phyloP scores from a whole-genome alignment of 2,797 vertebrate species.

The Leptodactylus fallax region DNA sequence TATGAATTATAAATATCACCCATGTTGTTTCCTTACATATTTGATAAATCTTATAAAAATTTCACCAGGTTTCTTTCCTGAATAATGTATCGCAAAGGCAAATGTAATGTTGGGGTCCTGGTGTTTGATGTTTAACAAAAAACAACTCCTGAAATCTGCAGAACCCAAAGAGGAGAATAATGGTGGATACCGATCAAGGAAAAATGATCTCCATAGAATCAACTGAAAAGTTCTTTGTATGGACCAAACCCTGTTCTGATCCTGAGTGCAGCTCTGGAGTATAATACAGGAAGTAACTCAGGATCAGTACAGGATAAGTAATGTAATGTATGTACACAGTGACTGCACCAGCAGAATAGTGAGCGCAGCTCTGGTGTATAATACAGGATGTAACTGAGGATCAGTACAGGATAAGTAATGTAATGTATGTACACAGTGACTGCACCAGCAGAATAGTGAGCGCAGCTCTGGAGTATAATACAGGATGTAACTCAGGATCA shows the following conservation, averaged over 20 bases:
- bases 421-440: neutral
- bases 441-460: no score
- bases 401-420: neutral
- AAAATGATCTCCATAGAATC: no score
- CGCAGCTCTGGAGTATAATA: neutral
- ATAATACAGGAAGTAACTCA: no score
- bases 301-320: no score
- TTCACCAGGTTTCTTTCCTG: conserved; percentile 13
- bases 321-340: no score
- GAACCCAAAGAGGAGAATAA: neutral
- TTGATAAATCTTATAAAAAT: conserved; percentile 51
- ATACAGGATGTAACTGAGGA: no score
- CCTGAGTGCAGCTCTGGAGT: neutral
- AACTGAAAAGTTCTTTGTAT: no score
- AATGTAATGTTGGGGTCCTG: no score
- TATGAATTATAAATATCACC: conserved; percentile 36
- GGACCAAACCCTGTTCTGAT: neutral
- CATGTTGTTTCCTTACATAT: conserved; percentile 25
- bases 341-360: no score
- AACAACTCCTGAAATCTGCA: neutral
- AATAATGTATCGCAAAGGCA: conserved; percentile 33
- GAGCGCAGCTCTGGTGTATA: no score
- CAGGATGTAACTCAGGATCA: neutral
- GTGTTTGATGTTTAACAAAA: neutral
- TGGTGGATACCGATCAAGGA: neutral